phyloP scores from a whole-genome alignment of 1,140 invertebrate genomes.

The Panulirus ornatus region DNA sequence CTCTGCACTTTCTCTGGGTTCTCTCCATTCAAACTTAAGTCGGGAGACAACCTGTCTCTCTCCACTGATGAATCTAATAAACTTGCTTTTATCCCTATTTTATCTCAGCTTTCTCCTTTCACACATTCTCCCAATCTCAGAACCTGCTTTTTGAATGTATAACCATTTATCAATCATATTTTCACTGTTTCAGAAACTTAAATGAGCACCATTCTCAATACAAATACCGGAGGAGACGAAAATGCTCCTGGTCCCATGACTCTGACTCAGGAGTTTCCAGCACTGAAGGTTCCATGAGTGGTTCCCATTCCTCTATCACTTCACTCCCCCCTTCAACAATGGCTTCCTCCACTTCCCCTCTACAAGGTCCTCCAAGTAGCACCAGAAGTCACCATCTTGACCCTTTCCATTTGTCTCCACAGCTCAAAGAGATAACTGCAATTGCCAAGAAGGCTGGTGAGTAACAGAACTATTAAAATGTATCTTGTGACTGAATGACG shows the following conservation, averaged over 20 bases:
- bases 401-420: conserved; percentile 49
- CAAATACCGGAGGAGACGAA: conserved; percentile 81
- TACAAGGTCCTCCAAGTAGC: conserved; percentile 78
- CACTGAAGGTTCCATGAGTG: conserved; percentile 78
- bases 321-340: conserved; percentile 50
- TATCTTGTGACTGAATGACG: background rate
- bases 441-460: conserved; percentile 87
- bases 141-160: too few species aligned
- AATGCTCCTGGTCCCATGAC: conserved; percentile 87
- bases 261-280: conserved; percentile 81
- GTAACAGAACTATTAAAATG: background rate
- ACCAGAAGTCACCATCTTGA: conserved; percentile 78
- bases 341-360: conserved; percentile 65
- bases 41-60: too few species aligned
- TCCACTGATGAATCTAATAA: too few species aligned
- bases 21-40: too few species aligned
- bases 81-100: too few species aligned
- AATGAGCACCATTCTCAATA: conserved; percentile 72
- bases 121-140: too few species aligned
- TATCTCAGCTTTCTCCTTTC: too few species aligned
- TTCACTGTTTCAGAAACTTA: conserved; percentile 55
- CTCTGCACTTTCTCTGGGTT: too few species aligned
- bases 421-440: conserved; percentile 86
- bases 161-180: background rate
- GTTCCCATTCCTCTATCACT: conserved; percentile 71